Evolutionary conservation across 2,888 invertebrate species (phyloP).

Genomic region (Prosopocoilus inquinatus): DNA sequence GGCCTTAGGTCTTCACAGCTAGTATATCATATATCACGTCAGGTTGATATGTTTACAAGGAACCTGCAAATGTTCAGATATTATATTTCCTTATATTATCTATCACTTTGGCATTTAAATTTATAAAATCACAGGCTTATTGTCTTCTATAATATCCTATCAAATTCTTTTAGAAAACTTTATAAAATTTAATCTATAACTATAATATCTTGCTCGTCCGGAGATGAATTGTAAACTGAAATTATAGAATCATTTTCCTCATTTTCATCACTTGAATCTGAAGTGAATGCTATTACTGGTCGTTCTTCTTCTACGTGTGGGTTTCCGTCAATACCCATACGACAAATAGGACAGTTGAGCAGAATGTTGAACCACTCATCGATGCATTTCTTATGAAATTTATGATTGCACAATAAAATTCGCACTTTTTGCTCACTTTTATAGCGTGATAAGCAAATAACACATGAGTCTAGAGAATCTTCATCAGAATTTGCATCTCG

Average conservation of each 20-base stretch:
- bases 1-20: too few species aligned
- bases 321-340: background rate
- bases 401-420: background rate
- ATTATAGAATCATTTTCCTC: background rate
- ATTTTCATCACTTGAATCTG: background rate
- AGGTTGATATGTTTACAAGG: too few species aligned
- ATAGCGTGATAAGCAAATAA: background rate
- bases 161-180: background rate
- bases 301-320: background rate
- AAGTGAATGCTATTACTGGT: background rate
- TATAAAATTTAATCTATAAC: background rate
- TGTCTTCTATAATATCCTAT: background rate
- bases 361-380: background rate
- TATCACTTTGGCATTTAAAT: conserved; percentile 41
- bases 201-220: background rate
- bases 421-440: background rate
- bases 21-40: too few species aligned
- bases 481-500: background rate
- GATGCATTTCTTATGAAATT: background rate
- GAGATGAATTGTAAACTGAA: background rate
- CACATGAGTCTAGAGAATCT: background rate
- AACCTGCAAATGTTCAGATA: too few species aligned
- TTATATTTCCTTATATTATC: too few species aligned
- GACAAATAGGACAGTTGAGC: background rate
- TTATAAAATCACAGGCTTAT: background rate